Conservation (phyloP, 2,113 vertebrate species). For the pig (Sus scrofa) region DNA sequence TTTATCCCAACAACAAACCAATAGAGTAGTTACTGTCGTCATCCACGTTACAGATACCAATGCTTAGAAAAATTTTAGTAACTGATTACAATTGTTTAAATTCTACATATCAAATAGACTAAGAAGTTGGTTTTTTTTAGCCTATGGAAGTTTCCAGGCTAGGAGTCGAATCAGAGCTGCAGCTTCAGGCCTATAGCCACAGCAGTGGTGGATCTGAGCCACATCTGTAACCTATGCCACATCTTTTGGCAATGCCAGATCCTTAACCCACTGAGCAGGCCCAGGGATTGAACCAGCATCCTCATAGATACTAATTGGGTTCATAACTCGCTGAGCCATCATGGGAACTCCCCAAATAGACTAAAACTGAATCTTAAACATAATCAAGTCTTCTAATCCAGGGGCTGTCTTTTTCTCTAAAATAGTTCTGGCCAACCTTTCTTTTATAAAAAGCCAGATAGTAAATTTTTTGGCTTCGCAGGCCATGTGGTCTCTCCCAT, state of each 20-base stretch:
- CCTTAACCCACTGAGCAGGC: too few relatives aligned
- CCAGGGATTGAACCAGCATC: too few relatives aligned
- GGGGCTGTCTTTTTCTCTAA: neutral
- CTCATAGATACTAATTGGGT: too few relatives aligned
- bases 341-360: neutral
- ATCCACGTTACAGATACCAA: neutral
- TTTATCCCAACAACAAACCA: neutral
- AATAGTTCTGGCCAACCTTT: neutral
- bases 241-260: too few relatives aligned
- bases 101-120: neutral
- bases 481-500: neutral
- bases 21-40: neutral
- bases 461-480: conserved; percentile 13
- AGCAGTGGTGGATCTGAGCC: too few relatives aligned
- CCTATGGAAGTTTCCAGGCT: too few relatives aligned
- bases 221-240: too few relatives aligned
- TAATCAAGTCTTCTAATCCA: neutral
- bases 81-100: neutral
- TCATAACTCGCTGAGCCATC: too few relatives aligned
- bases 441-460: neutral
- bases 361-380: neutral
- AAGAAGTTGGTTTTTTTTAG: neutral
- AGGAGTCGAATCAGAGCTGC: too few relatives aligned
- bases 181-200: too few relatives aligned
- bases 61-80: neutral